These are phyloP conservation scores for Ormia ochracea DNA, from an alignment of 2,888 invertebrate species.

Conservation along the genomic window DNA sequence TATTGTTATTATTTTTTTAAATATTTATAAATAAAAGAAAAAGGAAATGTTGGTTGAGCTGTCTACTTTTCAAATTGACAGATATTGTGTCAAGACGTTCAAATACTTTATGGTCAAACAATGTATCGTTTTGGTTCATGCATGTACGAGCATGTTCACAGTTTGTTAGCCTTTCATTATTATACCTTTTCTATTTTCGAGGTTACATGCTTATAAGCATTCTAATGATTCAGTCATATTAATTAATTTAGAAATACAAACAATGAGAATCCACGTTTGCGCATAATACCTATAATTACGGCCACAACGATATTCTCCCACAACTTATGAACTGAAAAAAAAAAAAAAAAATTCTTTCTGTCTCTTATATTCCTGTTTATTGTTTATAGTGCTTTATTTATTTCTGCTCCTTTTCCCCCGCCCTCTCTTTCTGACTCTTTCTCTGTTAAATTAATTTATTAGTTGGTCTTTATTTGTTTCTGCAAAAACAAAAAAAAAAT, in stretches of 20 bases:
- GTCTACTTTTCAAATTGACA: slow-evolving; percentile 28
- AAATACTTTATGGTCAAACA: slow-evolving; percentile 6
- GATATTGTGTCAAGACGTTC: slow-evolving; percentile 21
- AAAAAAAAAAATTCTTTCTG: slow-evolving; percentile 3
- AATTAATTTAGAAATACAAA: slow-evolving; percentile 5
- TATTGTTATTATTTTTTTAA: slow-evolving; percentile 28
- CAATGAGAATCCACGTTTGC: neutral
- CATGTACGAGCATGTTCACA: neutral
- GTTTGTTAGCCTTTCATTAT: neutral
- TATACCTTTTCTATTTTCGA: neutral
- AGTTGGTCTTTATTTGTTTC: slow-evolving; percentile 30
- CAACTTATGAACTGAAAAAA: slow-evolving; percentile 36
- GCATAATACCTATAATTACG: neutral
- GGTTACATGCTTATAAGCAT: neutral
- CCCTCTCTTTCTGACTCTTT: neutral
- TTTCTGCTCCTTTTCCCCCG: neutral
- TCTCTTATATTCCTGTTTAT: neutral
- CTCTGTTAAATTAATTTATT: slow-evolving; percentile 11
- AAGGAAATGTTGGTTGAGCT: neutral
- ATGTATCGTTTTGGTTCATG: neutral
- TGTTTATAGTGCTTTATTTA: slow-evolving; percentile 23
- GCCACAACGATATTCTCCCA: slow-evolving; percentile 38
- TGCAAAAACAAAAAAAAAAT: slow-evolving; percentile 6
- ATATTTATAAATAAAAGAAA: neutral
- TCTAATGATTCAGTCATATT: slow-evolving; percentile 6